Evolutionary conservation across 1,140 invertebrate species (phyloP).

Genomic region (Popillia japonica): DNA sequence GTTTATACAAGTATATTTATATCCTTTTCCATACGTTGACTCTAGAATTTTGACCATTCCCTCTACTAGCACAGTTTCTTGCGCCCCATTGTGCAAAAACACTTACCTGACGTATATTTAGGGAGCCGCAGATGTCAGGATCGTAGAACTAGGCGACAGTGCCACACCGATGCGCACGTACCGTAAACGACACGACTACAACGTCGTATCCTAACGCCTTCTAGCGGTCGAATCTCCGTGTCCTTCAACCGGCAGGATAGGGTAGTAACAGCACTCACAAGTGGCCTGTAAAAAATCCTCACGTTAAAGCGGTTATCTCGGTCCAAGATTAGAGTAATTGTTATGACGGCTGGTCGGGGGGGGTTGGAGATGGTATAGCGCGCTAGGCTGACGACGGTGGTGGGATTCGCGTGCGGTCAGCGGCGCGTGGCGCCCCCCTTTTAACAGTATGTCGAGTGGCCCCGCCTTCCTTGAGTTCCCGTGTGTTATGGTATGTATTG

Average conservation of each 20-base stretch:
- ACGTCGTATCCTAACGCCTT: neutral
- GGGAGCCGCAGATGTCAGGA: neutral
- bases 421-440: conserved; percentile 28
- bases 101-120: neutral
- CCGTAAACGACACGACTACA: neutral
- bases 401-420: conserved; percentile 24
- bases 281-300: conserved; percentile 31
- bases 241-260: neutral
- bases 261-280: conserved; percentile 17
- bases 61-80: neutral
- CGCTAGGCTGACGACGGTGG: neutral
- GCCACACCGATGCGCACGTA: too few species aligned
- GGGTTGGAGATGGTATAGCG: neutral
- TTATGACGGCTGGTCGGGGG: conserved; percentile 19
- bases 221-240: neutral
- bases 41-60: neutral
- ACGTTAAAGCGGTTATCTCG: conserved; percentile 23
- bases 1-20: neutral
- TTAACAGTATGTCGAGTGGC: conserved; percentile 14
- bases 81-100: conserved; percentile 8
- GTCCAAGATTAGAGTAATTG: conserved; percentile 33
- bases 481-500: neutral
- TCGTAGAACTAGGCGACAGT: neutral
- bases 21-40: neutral
- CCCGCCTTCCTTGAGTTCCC: neutral